Evolutionary conservation across 2,113 vertebrate species (phyloP), one percentile per base, ranked within the genome.

Genomic region (Saccopteryx leptura): DNA sequence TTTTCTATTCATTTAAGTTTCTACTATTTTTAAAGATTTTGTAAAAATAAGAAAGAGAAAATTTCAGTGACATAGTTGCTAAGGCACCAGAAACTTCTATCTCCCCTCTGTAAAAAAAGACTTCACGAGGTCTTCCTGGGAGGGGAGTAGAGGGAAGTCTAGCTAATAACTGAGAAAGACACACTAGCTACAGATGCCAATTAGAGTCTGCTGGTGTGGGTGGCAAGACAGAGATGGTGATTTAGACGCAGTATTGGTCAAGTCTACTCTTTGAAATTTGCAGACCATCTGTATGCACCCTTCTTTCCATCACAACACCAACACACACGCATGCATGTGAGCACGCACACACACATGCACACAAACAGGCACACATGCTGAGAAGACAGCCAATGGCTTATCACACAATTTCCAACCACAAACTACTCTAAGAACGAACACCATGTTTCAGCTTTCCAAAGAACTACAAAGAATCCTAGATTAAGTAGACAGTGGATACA

Each of bases 301-400:
- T 19, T 23, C 81, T 66, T 71, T 60, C 74, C 31, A 56, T 54
- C 19, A 46, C 52, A 66, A 15, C 75, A 61, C 23, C 4, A 3
- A 26, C 12, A n/a, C 0, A 10, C 23, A 39, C 0, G 0, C 18
- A 21, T 10, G 31, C 4, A 31, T 0, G 0, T 0, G 1, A 9
- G 7, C 24, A 28, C 52, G 12, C 5, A 52, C n/a, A 2, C 61
- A 15, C 11, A n/a, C 61, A 46, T 1, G 13, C 39, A 46, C 17
- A 24, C 15, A 31, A 26, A 31, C 21, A 3, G 17, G 11, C 28
- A 9, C 24, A 26, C 28, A 54, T 3, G 13, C 52, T 1, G 6
- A 94, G 66, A 60, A 19, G 26, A 11, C 21, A 28, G 31, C 23
- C 21, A 28, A 26, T 26, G 61, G 26, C 60, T 26, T 26, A 39